A percentile compares a stretch with the other conserved stretches of the same genome.
Evolutionary conservation across 2,797 vertebrate species (phyloP).

Genomic region (Crocidura indochinensis): DNA sequence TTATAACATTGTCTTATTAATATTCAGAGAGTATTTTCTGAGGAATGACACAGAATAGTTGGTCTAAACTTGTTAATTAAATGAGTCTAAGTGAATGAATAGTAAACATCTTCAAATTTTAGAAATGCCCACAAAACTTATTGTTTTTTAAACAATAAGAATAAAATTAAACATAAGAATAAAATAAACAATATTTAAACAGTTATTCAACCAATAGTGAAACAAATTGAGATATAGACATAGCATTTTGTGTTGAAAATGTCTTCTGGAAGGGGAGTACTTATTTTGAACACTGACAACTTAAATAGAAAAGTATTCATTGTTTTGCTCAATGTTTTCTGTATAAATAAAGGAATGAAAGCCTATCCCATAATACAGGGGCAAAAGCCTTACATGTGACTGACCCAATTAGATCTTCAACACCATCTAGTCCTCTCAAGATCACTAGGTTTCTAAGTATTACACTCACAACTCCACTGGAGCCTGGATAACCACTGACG

Average conservation of each 20-base stretch:
- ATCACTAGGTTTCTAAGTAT: too few relatives aligned
- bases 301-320: neutral
- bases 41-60: neutral
- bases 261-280: neutral
- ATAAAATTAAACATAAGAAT: neutral
- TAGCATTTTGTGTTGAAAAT: neutral
- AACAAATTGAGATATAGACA: neutral
- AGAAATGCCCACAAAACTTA: conserved; percentile 46
- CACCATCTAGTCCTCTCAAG: too few relatives aligned
- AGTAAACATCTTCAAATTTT: neutral
- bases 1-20: neutral
- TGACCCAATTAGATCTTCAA: too few relatives aligned
- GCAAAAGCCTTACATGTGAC: too few relatives aligned
- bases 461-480: too few relatives aligned
- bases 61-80: neutral
- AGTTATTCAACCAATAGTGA: neutral
- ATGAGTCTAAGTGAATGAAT: neutral
- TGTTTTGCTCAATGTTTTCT: neutral
- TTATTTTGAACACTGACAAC: conserved; percentile 12
- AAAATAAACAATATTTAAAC: neutral
- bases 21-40: neutral
- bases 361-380: too few relatives aligned
- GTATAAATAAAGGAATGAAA: neutral
- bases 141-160: too few relatives aligned
- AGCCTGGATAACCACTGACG: too few relatives aligned